phyloP scores from a whole-genome alignment of 1,140 invertebrate species.

The Saccostrea cuccullata region DNA sequence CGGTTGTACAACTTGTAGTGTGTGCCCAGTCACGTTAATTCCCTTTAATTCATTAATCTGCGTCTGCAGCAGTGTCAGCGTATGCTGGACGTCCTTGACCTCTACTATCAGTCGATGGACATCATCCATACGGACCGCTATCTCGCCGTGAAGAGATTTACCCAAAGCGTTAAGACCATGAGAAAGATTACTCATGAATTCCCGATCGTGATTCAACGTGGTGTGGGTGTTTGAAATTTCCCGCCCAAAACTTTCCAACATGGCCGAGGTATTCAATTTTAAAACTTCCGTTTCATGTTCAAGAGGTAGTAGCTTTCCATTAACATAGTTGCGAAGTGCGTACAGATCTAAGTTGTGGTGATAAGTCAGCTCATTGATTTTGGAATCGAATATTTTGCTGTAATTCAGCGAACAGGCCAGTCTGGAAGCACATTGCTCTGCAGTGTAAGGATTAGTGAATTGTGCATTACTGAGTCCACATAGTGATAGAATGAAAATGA shows the following conservation, averaged over 20 bases:
- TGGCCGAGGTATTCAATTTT: constrained; percentile 19
- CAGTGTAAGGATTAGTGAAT: neutral
- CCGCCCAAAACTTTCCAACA: constrained; percentile 4
- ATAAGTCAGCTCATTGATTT: constrained; percentile 42
- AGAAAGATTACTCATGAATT: constrained; percentile 35
- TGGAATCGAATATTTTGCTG: constrained; percentile 39
- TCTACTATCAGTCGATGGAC: constrained; percentile 36
- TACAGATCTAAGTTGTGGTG: constrained; percentile 34
- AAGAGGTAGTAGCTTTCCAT: neutral
- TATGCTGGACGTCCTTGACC: neutral
- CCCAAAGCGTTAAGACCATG: neutral
- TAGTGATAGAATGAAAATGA: neutral
- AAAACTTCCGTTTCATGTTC: constrained; percentile 37
- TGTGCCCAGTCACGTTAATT: neutral
- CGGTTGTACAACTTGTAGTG: neutral
- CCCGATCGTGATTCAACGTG: constrained; percentile 20
- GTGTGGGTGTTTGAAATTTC: constrained; percentile 22
- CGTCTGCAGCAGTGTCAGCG: neutral
- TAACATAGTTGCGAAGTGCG: constrained; percentile 17
- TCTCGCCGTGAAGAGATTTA: constrained; percentile 35
- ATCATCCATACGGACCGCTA: constrained; percentile 24
- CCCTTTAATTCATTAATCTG: neutral
- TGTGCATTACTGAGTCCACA: neutral
- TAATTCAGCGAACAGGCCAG: constrained; percentile 45
- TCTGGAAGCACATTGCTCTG: constrained; percentile 40